A percentile compares a stretch with the other conserved stretches of the same genome.
phyloP scores from a whole-genome alignment of 2,888 invertebrate genomes.

The Ennomos fuscantarius region DNA sequence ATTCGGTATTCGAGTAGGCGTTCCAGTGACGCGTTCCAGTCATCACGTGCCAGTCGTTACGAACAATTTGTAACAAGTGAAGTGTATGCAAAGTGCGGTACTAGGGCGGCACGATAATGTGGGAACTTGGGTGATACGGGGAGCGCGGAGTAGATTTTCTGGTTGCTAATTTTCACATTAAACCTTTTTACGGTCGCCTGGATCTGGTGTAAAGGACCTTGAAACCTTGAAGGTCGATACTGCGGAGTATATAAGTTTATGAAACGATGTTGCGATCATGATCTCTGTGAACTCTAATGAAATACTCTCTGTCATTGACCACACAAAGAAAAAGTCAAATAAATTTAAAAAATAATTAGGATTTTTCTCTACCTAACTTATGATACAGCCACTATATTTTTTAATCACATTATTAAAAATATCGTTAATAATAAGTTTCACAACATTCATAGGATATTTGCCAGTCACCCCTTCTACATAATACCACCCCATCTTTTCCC shows the following conservation, averaged over 20 bases:
- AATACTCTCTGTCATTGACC: no score
- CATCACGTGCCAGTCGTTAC: slow-evolving; percentile 72
- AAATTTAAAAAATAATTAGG: neutral
- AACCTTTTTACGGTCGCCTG: no score
- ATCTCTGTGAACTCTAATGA: no score
- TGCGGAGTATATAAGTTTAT: no score
- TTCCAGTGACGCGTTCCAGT: slow-evolving; percentile 51
- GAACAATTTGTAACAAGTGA: slow-evolving; percentile 68
- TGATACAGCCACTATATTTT: neutral
- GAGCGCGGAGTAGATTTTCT: slow-evolving; percentile 15
- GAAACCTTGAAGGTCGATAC: no score
- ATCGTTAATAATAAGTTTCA: no score
- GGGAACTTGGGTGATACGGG: slow-evolving; percentile 21
- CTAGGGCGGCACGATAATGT: slow-evolving; percentile 55
- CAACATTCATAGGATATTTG: neutral
- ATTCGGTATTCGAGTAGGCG: slow-evolving; percentile 40
- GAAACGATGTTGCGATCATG: no score
- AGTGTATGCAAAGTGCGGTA: slow-evolving; percentile 61
- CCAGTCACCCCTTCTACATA: slow-evolving; percentile 7
- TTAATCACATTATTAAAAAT: no score
- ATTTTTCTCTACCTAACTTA: neutral
- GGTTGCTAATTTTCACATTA: slow-evolving; percentile 21
- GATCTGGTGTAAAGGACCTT: no score
- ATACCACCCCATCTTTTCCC: slow-evolving; percentile 9
- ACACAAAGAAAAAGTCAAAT: no score